Base-by-base conservation (phyloP, 2,797 vertebrate genomes). In the Tauraco hartlaubi region DNA sequence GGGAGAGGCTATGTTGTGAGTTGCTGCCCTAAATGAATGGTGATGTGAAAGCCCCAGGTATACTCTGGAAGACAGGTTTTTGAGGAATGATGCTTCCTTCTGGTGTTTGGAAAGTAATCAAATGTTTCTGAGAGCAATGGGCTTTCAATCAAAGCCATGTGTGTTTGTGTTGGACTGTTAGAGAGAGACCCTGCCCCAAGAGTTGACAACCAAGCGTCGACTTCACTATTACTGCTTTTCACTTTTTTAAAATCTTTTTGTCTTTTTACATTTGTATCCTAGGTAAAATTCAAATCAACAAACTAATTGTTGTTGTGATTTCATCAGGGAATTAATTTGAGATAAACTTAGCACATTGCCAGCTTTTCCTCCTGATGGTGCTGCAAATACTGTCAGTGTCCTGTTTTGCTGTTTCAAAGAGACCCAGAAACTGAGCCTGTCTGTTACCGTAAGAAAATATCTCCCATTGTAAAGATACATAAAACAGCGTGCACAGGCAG, bases 21-120 rank as follows among this genome's bases (percentile, higher is more conserved):
- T 67, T 81, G 48, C 79, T 91, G 17, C 66, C 35, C 62, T 94
- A 83, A 95, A 94, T 90, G 79, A 90, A 90, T 49, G 81, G 87
- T 88, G 72, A 89, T 37, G 64, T 87, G 81, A 91, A 94, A 95
- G 48, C 89, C 64, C 85, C 39, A 75, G 89, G 72, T 91, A 64
- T 43, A 31, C 25, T 75, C 49, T 88, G 61, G 33, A 82, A 93
- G 92, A 77, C 77, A 68, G 62, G 13, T 41, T 91, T 90, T 74
- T 94, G 92, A 94, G 89, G 68, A 94, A 94, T 83, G 68, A 78
- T 64, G 52, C 54, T 83, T 95, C 82, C 76, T 90, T 46, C 75
- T 74, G 78, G 43, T 81, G 66, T 88, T 83, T 85, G 91, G 87
- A 88, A 96, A 85, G 68, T 67, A 94, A 88, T 93, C 86, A 94